A percentile compares a stretch with the other conserved stretches of the same genome.
phyloP scores from a whole-genome alignment of 1,140 invertebrate genomes.

The Drosophila pandora region DNA sequence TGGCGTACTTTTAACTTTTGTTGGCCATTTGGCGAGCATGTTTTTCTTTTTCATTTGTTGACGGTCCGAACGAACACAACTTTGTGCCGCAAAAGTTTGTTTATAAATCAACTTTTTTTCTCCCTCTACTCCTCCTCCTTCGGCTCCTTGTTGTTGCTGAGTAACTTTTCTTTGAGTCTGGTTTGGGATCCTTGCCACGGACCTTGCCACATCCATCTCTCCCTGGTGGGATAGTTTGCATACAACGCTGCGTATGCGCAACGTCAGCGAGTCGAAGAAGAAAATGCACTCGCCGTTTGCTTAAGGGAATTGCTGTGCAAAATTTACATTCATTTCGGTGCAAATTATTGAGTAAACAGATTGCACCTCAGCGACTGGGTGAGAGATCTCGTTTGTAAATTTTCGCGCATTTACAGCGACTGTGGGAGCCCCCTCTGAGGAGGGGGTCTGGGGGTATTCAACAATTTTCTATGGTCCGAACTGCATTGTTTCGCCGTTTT shows the following conservation, averaged over 20 bases:
- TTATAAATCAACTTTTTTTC: slow-evolving; percentile 72
- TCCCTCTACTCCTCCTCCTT: not conserved
- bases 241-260: slow-evolving; percentile 45
- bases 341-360: slow-evolving; percentile 70
- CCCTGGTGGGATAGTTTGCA: slow-evolving; percentile 40
- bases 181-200: not conserved
- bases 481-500: slow-evolving; percentile 31
- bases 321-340: slow-evolving; percentile 66
- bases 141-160: slow-evolving; percentile 1
- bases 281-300: slow-evolving; percentile 45
- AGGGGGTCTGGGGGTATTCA: slow-evolving; percentile 14
- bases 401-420: slow-evolving; percentile 35
- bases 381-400: slow-evolving; percentile 43
- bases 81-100: slow-evolving; percentile 72
- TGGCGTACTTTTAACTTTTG: slow-evolving; percentile 61
- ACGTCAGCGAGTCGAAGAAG: slow-evolving; percentile 47
- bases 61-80: slow-evolving; percentile 61
- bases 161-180: slow-evolving; percentile 36
- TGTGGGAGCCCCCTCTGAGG: slow-evolving; percentile 13
- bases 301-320: slow-evolving; percentile 36
- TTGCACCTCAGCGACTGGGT: slow-evolving; percentile 43
- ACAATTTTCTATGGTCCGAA: slow-evolving; percentile 28
- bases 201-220: slow-evolving; percentile 25
- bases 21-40: slow-evolving; percentile 66
- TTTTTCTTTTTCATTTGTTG: slow-evolving; percentile 63